Percentiles rank a stretch among this genome's conserved stretches.
Conservation (phyloP, 53 echinoderm and acorn worm species). For the Patiria pectinifera region DNA sequence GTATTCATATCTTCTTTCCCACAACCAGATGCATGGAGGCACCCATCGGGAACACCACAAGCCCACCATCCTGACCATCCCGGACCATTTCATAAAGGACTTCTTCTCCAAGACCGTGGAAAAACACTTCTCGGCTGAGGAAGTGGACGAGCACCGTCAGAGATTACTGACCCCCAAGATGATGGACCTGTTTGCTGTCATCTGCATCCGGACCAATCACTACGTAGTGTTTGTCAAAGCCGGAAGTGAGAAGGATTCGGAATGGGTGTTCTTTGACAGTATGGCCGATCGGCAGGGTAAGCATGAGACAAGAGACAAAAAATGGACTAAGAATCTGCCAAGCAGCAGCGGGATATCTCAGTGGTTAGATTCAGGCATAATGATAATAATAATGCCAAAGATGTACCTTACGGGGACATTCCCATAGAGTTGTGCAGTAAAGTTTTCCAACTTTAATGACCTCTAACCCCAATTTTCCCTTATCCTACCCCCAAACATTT, state of each 20-base stretch:
- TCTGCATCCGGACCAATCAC: constrained; percentile 96
- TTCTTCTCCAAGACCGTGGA: constrained; percentile 24
- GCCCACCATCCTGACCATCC: constrained; percentile 1
- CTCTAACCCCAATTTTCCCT: too few species aligned
- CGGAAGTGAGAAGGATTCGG: constrained; percentile 51
- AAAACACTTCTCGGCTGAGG: not conserved
- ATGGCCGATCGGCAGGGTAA: constrained; percentile 94
- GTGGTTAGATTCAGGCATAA: too few species aligned
- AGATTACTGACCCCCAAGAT: constrained; percentile 28
- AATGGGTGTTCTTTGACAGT: constrained; percentile 98
- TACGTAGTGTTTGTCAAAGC: constrained; percentile 95
- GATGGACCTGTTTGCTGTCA: constrained; percentile 93
- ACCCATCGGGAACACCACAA: constrained; percentile 48
- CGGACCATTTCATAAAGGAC: constrained; percentile 8
- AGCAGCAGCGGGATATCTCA: too few species aligned
- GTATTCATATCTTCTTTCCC: not conserved
- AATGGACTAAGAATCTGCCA: too few species aligned
- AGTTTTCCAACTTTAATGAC: too few species aligned
- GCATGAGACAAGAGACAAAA: not conserved
- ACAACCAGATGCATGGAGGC: constrained; percentile 47
- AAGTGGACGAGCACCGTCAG: constrained; percentile 31
- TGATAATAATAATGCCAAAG: too few species aligned
- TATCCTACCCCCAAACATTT: too few species aligned
- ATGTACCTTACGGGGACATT: too few species aligned
- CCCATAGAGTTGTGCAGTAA: too few species aligned